A percentile compares a stretch with the other conserved stretches of the same genome.
Conservation (phyloP, 2,113 vertebrate genomes). For the Tachysurus vachellii region DNA sequence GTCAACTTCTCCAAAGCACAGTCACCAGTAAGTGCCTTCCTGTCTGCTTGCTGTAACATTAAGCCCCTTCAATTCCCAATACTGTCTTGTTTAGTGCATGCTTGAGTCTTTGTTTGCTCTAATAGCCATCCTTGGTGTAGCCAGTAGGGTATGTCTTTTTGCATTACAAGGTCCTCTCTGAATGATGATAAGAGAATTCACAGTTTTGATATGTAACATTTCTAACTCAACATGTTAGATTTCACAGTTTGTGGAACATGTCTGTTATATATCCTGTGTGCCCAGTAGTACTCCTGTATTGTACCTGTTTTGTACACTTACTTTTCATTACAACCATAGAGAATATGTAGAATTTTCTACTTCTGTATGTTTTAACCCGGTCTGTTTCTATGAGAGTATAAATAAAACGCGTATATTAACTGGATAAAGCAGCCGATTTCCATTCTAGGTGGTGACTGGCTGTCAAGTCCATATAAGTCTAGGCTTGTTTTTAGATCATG, state of each 20-base stretch:
- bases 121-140: neutral
- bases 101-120: neutral
- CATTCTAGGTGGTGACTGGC: neutral
- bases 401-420: neutral
- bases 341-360: neutral
- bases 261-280: too few species aligned
- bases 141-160: neutral
- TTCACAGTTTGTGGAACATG: neutral
- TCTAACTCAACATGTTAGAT: neutral
- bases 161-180: neutral
- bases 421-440: neutral
- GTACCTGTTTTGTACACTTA: neutral
- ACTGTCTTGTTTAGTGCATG: neutral
- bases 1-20: constrained; percentile 96
- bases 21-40: constrained; percentile 82
- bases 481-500: neutral
- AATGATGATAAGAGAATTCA: neutral
- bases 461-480: neutral
- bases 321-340: neutral
- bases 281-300: neutral
- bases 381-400: neutral
- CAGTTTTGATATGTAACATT: neutral
- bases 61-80: neutral
- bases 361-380: neutral
- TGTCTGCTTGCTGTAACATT: neutral